Evolutionary conservation across 1,140 invertebrate genomes (phyloP).

Genomic region (Drosophila ficusphila): DNA sequence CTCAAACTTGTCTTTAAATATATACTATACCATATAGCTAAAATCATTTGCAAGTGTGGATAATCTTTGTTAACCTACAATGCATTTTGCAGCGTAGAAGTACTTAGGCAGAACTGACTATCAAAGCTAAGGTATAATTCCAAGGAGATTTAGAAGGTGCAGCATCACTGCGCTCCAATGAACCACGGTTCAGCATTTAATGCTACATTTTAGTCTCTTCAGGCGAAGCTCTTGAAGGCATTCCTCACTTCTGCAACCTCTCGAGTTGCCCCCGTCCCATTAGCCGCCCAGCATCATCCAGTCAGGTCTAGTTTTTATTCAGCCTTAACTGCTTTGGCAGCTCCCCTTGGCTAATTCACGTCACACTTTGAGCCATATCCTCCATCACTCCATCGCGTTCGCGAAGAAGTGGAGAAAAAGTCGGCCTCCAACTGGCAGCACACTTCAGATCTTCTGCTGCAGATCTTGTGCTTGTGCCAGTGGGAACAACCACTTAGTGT

Average conservation of each 20-base stretch:
- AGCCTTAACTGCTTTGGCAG: conserved; percentile 27
- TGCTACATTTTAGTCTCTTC: conserved; percentile 14
- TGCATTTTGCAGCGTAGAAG: too few species aligned
- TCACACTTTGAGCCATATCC: conserved; percentile 66
- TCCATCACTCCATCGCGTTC: conserved; percentile 57
- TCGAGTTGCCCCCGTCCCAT: conserved; percentile 9
- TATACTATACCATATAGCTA: too few species aligned
- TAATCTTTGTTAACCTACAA: too few species aligned
- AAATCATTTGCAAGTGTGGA: too few species aligned
- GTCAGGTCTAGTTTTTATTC: conserved; percentile 31
- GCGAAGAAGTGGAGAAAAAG: conserved; percentile 20
- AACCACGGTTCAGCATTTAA: conserved; percentile 5
- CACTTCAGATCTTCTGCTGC: conserved; percentile 28
- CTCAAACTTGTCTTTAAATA: not conserved
- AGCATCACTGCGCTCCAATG: not conserved
- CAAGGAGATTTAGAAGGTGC: not conserved
- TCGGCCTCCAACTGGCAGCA: conserved; percentile 26
- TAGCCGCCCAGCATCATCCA: conserved; percentile 36
- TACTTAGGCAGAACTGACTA: not conserved
- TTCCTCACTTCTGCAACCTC: not conserved
- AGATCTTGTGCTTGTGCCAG: conserved; percentile 31
- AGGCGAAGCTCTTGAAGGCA: conserved; percentile 7
- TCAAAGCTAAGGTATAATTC: not conserved
- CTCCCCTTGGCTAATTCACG: conserved; percentile 62
- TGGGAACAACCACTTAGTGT: conserved; percentile 52